Conservation (phyloP, 92 coral and sea anemone species). For the Ricordea florida region DNA sequence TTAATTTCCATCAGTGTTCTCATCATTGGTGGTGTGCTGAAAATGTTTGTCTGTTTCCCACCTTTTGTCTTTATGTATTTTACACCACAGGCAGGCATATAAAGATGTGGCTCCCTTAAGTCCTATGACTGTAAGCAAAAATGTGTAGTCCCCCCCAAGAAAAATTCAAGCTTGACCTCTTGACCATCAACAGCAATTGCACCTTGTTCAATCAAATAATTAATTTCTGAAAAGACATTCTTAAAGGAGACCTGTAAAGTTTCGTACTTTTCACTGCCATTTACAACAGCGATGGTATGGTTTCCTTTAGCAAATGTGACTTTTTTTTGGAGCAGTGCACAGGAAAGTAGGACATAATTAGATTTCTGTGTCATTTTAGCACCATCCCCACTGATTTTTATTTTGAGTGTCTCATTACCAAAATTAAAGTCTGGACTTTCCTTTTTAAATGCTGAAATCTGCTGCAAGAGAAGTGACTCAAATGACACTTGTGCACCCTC, state of each 20-base stretch:
- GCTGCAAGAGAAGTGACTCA: conserved; percentile 27
- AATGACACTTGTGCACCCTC: conserved; percentile 39
- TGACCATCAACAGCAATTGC: conserved; percentile 9
- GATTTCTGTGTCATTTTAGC: conserved; percentile 42
- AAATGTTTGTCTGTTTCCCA: conserved; percentile 17
- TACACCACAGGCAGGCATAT: conserved; percentile 50
- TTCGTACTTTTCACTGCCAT: conserved; percentile 57
- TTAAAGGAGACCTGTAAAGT: conserved; percentile 32
- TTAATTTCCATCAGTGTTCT: conserved; percentile 54
- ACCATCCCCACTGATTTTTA: conserved; percentile 54
- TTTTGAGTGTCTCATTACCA: conserved; percentile 36
- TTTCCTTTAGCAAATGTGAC: conserved; percentile 5
- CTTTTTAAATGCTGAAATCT: conserved; percentile 25
- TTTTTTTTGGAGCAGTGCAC: conserved; percentile 6
- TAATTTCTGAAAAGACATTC: conserved; percentile 28
- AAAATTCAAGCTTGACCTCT: conserved; percentile 18
- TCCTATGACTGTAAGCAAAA: conserved; percentile 40
- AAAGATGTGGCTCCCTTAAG: conserved; percentile 31
- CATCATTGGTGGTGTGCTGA: conserved; percentile 19
- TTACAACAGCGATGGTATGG: conserved; percentile 28
- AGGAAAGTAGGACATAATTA: background rate
- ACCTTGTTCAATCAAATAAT: conserved; percentile 7
- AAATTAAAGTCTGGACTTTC: conserved; percentile 15
- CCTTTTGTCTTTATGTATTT: conserved; percentile 19
- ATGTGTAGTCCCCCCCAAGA: conserved; percentile 21